These are phyloP conservation scores for Psittacara wagleri DNA, from an alignment of 2,113 vertebrate genomes.

Conservation along the genomic window DNA sequence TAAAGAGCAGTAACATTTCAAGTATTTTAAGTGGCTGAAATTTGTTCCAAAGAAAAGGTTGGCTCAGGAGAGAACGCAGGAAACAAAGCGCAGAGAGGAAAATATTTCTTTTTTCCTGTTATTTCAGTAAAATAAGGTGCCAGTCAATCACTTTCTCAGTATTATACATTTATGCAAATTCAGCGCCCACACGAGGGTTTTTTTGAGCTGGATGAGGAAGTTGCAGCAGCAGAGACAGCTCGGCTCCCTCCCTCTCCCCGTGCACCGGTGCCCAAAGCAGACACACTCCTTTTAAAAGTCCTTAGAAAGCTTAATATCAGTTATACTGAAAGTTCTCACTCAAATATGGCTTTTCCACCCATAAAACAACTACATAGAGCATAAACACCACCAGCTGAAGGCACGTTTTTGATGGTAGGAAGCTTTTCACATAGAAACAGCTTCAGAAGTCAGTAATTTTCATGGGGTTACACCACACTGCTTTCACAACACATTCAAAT, in stretches of 20 bases:
- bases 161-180: slow-evolving; percentile 44
- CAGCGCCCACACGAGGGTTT: not conserved
- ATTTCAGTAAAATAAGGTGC: slow-evolving; percentile 53
- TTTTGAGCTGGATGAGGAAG: slow-evolving; percentile 40
- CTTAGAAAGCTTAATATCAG: not conserved
- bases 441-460: accelerated
- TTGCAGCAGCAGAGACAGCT: slow-evolving; percentile 19
- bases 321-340: not conserved
- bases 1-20: not conserved
- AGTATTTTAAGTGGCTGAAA: not conserved
- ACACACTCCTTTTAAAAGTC: not conserved
- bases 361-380: not conserved
- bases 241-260: not conserved
- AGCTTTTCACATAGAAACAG: not conserved
- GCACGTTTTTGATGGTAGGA: not conserved
- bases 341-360: not conserved
- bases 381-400: not conserved
- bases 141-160: slow-evolving; percentile 45
- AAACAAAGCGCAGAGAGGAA: slow-evolving; percentile 20
- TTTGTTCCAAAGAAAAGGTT: slow-evolving; percentile 15
- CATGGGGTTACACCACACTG: not conserved
- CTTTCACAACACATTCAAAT: not conserved
- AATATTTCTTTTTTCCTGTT: not conserved
- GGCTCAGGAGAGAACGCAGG: not conserved
- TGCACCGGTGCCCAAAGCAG: not conserved